Conservation (phyloP, 2,797 vertebrate genomes). For the Sebastes ruberrimus region DNA sequence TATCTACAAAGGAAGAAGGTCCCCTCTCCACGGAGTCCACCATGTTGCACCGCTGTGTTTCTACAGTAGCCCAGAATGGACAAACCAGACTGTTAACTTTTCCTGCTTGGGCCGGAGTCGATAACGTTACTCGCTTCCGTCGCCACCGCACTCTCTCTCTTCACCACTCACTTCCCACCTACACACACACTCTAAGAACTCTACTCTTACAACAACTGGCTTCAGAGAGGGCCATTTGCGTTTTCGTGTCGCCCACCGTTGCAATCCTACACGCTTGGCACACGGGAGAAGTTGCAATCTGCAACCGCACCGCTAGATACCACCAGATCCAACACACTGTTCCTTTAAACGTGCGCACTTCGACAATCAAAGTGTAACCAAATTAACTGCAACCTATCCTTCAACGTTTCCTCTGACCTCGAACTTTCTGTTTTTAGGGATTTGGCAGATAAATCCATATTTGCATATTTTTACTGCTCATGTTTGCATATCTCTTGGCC, state of each 20-base stretch:
- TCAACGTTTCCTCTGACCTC: accelerated
- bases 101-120: not conserved
- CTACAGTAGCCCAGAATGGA: not conserved
- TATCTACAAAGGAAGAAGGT: not conserved
- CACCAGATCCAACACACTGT: not conserved
- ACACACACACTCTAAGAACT: not conserved
- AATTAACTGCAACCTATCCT: not conserved
- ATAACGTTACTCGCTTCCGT: not conserved
- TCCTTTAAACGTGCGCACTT: not conserved
- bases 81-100: not conserved
- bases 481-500: not conserved
- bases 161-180: no score
- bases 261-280: not conserved
- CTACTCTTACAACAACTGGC: not conserved
- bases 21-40: not conserved
- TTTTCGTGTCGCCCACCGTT: not conserved
- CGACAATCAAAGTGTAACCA: not conserved
- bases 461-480: not conserved
- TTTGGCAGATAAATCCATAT: not conserved
- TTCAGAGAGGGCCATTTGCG: not conserved
- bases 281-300: not conserved
- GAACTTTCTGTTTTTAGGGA: not conserved
- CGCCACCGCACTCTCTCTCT: not conserved
- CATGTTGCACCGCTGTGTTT: not conserved
- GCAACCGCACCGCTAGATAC: not conserved